Conservation (phyloP, 2,888 invertebrate genomes). For the Lagria hirta region DNA sequence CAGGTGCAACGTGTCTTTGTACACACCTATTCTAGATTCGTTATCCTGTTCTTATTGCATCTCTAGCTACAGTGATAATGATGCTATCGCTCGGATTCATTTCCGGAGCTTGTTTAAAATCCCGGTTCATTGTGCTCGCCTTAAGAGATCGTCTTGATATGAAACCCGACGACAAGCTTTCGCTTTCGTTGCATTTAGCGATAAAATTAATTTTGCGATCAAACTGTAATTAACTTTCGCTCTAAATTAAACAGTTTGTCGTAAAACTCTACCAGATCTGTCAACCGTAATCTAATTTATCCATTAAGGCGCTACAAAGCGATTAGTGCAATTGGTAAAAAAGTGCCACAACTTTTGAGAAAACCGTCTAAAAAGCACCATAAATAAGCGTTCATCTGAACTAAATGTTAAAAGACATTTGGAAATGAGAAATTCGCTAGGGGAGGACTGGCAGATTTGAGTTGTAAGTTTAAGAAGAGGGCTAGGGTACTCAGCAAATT, state of each 20-base stretch:
- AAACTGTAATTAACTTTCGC: conserved; percentile 1
- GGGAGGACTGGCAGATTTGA: conserved; percentile 32
- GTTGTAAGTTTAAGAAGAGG: conserved; percentile 30
- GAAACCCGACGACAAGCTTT: conserved; percentile 5
- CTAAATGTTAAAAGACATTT: conserved; percentile 39
- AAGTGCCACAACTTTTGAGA: conserved; percentile 24
- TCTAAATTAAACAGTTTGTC: not conserved
- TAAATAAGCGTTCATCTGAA: conserved; percentile 40
- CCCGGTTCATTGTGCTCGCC: conserved; percentile 46
- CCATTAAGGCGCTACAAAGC: conserved; percentile 17
- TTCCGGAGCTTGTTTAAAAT: conserved; percentile 36
- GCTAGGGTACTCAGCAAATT: conserved; percentile 47
- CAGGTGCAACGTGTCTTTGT: conserved; percentile 1
- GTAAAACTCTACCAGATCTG: conserved; percentile 3
- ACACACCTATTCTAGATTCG: no score
- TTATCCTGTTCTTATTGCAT: not conserved
- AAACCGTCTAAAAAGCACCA: conserved; percentile 34
- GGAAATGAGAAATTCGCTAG: conserved; percentile 38
- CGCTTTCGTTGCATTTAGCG: not conserved
- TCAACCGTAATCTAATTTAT: conserved; percentile 13
- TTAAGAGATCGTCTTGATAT: conserved; percentile 31
- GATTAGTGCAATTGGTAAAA: conserved; percentile 32
- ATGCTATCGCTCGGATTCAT: not conserved
- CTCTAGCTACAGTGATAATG: no score
- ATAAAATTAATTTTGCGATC: not conserved